Conservation (phyloP, 2,113 vertebrate species). For the Thalassarche chlororhynchos region DNA sequence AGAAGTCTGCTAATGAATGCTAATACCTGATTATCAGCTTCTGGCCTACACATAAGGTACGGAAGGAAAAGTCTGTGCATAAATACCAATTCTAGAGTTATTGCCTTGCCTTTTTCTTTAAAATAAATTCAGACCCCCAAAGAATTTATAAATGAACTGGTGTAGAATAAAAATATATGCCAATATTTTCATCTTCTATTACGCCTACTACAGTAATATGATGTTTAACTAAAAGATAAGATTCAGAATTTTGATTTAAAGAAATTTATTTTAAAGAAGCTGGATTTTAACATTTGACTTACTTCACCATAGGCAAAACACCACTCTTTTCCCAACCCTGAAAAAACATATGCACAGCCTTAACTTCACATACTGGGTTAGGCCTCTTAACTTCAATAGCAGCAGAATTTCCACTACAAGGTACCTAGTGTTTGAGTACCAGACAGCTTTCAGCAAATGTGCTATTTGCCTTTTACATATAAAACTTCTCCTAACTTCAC, state of each 20-base stretch:
- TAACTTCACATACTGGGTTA: background rate
- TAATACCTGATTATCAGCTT: background rate
- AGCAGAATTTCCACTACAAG: background rate
- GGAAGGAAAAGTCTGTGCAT: background rate
- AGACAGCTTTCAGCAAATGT: background rate
- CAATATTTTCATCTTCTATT: background rate
- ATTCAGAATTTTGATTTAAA: background rate
- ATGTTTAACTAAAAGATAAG: background rate
- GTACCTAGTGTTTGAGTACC: background rate
- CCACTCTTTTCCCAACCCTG: background rate
- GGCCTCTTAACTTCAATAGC: background rate
- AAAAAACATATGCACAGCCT: background rate
- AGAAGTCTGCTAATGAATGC: background rate
- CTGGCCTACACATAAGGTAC: background rate
- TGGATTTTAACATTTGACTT: background rate
- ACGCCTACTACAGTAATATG: background rate
- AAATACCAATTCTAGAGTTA: background rate
- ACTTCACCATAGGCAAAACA: background rate
- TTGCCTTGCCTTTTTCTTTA: background rate
- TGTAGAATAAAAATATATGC: background rate
- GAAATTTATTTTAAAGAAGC: background rate
- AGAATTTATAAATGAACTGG: background rate
- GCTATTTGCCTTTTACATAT: background rate
- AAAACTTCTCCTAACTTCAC: background rate
- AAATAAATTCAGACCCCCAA: background rate